Conservation (phyloP, 2,888 invertebrate genomes). For the Diarsia rubi region DNA sequence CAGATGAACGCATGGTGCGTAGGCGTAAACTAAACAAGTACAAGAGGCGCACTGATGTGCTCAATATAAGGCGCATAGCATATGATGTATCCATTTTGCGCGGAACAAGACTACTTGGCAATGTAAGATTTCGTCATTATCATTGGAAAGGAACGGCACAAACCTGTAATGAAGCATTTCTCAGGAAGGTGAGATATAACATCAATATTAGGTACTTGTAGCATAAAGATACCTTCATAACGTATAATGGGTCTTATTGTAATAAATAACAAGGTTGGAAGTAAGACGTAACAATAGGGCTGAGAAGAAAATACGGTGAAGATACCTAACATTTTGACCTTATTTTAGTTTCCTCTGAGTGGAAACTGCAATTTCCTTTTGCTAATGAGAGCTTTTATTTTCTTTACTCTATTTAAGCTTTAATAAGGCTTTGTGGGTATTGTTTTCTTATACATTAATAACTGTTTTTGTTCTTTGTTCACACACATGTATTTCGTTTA, state of each 20-base stretch:
- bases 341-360: constrained; percentile 86
- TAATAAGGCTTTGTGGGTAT: constrained; percentile 54
- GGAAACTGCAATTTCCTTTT: constrained; percentile 89
- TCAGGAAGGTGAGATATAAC: constrained; percentile 93
- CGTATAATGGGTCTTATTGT: constrained; percentile 52
- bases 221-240: constrained; percentile 3
- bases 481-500: constrained; percentile 11
- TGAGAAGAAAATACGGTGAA: constrained; percentile 75
- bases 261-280: constrained; percentile 62
- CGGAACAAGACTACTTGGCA: constrained; percentile 93
- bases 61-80: constrained; percentile 93
- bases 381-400: constrained; percentile 89
- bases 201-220: constrained; percentile 9
- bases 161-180: constrained; percentile 96
- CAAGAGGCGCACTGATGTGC: constrained; percentile 92
- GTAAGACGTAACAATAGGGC: constrained; percentile 70
- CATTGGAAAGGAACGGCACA: constrained; percentile 97
- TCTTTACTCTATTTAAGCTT: constrained; percentile 75
- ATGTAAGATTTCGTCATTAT: constrained; percentile 94
- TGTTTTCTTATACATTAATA: constrained; percentile 56
- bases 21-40: constrained; percentile 91
- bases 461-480: constrained; percentile 34
- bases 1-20: constrained; percentile 93
- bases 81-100: constrained; percentile 93
- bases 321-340: constrained; percentile 87